These are phyloP conservation scores for Latrodectus hesperus DNA, from an alignment of 2,888 invertebrate genomes.

Conservation along the genomic window DNA sequence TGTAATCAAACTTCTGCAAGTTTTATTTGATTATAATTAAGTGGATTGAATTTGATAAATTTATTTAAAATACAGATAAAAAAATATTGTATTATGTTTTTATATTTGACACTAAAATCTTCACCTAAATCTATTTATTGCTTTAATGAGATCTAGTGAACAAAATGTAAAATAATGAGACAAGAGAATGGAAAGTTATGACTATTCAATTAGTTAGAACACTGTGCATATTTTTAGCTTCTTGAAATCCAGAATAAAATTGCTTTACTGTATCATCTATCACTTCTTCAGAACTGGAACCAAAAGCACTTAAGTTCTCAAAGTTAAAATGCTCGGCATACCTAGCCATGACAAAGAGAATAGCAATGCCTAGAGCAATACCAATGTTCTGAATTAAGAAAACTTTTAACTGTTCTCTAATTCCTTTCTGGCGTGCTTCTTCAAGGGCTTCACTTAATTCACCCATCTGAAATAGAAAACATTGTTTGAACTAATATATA, in stretches of 20 bases:
- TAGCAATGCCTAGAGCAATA: conserved; percentile 75
- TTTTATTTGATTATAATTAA: too few species aligned
- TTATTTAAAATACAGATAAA: too few species aligned
- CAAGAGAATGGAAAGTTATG: neutral
- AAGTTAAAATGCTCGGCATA: conserved; percentile 75
- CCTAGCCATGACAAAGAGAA: conserved; percentile 75
- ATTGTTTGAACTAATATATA: neutral
- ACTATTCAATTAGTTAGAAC: conserved; percentile 8
- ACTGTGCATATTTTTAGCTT: conserved; percentile 57
- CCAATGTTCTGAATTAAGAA: conserved; percentile 77
- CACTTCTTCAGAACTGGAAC: conserved; percentile 38
- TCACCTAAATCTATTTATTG: too few species aligned
- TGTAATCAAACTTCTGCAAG: too few species aligned
- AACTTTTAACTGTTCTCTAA: conserved; percentile 74
- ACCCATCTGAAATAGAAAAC: conserved; percentile 74
- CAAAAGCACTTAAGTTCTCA: conserved; percentile 70
- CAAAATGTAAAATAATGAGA: neutral
- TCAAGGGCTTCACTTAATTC: conserved; percentile 77
- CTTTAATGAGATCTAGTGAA: neutral
- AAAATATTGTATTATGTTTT: too few species aligned
- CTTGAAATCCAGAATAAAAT: conserved; percentile 57
- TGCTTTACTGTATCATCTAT: conserved; percentile 54
- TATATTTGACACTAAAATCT: too few species aligned
- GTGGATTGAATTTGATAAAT: too few species aligned
- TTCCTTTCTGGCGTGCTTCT: conserved; percentile 75